These are phyloP conservation scores for Boulengeromyrus knoepffleri DNA, from an alignment of 2,113 vertebrate species.

Conservation along the genomic window DNA sequence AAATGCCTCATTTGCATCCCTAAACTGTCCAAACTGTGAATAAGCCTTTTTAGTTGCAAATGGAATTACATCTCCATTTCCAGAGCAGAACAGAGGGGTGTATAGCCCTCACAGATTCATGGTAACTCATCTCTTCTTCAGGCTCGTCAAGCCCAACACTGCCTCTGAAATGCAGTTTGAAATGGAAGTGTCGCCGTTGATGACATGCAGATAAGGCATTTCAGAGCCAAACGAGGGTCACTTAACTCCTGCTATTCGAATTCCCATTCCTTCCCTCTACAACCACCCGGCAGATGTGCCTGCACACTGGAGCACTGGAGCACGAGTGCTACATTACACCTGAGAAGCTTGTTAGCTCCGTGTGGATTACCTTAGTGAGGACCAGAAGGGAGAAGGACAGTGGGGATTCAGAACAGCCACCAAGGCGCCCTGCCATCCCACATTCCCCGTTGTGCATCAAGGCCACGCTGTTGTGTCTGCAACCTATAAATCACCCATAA, in stretches of 20 bases:
- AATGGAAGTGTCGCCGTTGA: conserved; percentile 67
- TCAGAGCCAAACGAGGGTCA: conserved; percentile 31
- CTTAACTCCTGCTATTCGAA: conserved; percentile 35
- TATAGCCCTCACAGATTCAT: conserved; percentile 79
- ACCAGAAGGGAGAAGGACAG: neutral
- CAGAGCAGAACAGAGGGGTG: conserved; percentile 73
- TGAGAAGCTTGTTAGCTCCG: neutral
- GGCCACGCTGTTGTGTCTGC: neutral
- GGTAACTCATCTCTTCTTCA: conserved; percentile 57
- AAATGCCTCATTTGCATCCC: conserved; percentile 89
- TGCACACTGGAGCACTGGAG: neutral
- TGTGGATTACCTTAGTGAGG: neutral
- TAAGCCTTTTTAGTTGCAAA: conserved; percentile 89
- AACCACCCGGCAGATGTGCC: neutral
- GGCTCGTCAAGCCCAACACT: conserved; percentile 47
- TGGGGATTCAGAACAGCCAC: neutral
- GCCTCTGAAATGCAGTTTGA: conserved; percentile 62
- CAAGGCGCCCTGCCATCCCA: neutral
- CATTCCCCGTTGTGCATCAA: neutral
- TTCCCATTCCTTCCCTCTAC: conserved; percentile 21
- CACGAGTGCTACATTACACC: neutral
- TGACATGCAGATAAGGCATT: conserved; percentile 55
- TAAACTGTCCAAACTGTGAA: conserved; percentile 86
- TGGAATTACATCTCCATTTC: conserved; percentile 93
- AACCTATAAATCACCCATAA: neutral